Conservation (phyloP, 2,113 vertebrate genomes). For the Falcunculus frontatus region DNA sequence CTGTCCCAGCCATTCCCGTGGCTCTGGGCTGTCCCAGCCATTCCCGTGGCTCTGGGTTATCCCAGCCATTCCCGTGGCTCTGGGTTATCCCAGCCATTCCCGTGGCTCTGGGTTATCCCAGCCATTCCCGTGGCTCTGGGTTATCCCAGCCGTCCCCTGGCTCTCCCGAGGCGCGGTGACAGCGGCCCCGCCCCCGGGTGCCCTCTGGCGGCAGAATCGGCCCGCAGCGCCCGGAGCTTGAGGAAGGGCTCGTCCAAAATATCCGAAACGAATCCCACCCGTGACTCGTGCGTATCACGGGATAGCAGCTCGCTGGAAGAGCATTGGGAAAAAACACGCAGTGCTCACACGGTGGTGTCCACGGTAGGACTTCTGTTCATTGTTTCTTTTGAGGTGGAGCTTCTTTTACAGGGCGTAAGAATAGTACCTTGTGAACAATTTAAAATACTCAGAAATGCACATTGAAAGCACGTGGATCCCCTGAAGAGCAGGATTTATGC, state of each 20-base stretch:
- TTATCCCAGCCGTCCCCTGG: background rate
- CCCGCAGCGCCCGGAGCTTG: background rate
- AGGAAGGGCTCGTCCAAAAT: rapidly evolving
- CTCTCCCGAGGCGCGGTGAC: background rate
- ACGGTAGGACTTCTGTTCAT: rapidly evolving
- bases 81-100: background rate
- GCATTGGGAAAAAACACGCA: rapidly evolving
- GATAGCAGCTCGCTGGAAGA: too few species aligned
- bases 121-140: background rate
- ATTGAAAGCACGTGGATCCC: background rate
- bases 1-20: rapidly evolving
- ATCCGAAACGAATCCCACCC: background rate
- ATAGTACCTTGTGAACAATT: background rate
- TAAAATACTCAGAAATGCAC: background rate
- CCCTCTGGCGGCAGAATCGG: background rate
- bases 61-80: background rate
- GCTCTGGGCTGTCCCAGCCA: rapidly evolving
- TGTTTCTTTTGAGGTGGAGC: background rate
- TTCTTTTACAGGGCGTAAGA: background rate
- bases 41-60: background rate
- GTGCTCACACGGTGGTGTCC: rapidly evolving
- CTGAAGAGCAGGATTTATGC: background rate
- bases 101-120: background rate
- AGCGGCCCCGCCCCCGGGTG: background rate
- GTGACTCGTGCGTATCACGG: rapidly evolving